phyloP scores from a whole-genome alignment of 2,888 invertebrate species.

The Amblyteles armatorius region DNA sequence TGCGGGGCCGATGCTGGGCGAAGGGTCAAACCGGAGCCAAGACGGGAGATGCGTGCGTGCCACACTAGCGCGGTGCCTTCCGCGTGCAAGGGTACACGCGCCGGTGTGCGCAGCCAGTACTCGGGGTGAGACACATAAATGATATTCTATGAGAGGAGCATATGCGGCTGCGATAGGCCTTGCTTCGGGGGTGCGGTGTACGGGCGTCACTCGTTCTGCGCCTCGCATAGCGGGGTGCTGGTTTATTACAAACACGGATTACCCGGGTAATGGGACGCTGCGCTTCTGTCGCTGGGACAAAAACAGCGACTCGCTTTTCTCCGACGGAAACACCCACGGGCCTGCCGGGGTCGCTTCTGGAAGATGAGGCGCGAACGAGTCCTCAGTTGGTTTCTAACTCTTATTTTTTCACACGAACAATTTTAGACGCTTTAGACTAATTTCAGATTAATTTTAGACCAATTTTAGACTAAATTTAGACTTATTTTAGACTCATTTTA shows the following conservation, averaged over 20 bases:
- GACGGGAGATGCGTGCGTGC: slow-evolving; percentile 50
- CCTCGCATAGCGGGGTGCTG: slow-evolving; percentile 80
- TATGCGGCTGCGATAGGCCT: slow-evolving; percentile 81
- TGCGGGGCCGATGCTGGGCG: slow-evolving; percentile 22
- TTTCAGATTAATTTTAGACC: no score
- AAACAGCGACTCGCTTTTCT: slow-evolving; percentile 19
- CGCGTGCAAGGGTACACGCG: slow-evolving; percentile 20
- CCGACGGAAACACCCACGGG: no score
- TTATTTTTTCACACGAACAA: no score
- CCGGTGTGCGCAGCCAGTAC: slow-evolving; percentile 22
- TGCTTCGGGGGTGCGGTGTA: slow-evolving; percentile 67
- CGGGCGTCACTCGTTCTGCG: slow-evolving; percentile 69
- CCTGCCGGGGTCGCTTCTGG: no score
- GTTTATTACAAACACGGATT: slow-evolving; percentile 85
- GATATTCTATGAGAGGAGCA: slow-evolving; percentile 84
- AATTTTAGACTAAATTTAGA: no score
- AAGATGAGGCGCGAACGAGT: no score
- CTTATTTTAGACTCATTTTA: no score
- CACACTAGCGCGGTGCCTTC: slow-evolving; percentile 5
- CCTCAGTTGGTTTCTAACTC: no score
- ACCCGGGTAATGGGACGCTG: slow-evolving; percentile 83
- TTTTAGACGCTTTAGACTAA: no score
- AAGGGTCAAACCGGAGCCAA: slow-evolving; percentile 73
- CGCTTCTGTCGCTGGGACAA: slow-evolving; percentile 75
- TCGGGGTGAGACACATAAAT: slow-evolving; percentile 81